Evolutionary conservation across 2,797 vertebrate genomes (phyloP).

Genomic region (Lates japonicus): DNA sequence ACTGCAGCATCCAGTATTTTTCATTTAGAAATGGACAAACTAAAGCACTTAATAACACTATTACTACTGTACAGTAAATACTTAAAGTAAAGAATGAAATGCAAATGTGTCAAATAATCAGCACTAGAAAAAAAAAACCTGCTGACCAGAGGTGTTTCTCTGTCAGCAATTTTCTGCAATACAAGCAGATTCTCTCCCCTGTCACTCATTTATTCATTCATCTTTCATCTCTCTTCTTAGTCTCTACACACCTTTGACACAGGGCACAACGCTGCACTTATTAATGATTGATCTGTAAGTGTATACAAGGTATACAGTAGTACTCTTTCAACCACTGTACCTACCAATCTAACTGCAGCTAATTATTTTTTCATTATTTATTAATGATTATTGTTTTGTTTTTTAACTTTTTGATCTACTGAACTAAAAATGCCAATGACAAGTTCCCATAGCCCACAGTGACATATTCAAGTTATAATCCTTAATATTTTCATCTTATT

Average conservation of each 20-base stretch:
- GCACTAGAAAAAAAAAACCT: conserved; percentile 15
- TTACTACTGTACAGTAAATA: neutral
- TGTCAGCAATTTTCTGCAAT: conserved; percentile 19
- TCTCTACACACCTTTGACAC: conserved; percentile 13
- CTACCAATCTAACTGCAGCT: neutral
- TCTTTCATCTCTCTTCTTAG: conserved; percentile 11
- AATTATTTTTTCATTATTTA: neutral
- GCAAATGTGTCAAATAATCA: conserved; percentile 37
- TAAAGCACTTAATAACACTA: neutral
- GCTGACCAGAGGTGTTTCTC: conserved; percentile 20
- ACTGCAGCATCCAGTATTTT: neutral
- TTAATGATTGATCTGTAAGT: neutral
- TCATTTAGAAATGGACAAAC: neutral
- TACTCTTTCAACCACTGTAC: too few species aligned
- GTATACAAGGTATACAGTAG: neutral
- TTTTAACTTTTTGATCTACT: neutral
- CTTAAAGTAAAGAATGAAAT: conserved; percentile 28
- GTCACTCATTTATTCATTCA: conserved; percentile 39
- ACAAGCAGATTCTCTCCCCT: neutral
- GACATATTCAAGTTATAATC: neutral
- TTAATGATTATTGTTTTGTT: neutral
- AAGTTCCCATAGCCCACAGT: neutral
- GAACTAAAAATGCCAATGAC: too few species aligned
- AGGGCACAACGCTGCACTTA: conserved; percentile 3
- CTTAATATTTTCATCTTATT: too few species aligned